Conservation (phyloP, 2,113 vertebrate species). For the Guaruba guarouba region DNA sequence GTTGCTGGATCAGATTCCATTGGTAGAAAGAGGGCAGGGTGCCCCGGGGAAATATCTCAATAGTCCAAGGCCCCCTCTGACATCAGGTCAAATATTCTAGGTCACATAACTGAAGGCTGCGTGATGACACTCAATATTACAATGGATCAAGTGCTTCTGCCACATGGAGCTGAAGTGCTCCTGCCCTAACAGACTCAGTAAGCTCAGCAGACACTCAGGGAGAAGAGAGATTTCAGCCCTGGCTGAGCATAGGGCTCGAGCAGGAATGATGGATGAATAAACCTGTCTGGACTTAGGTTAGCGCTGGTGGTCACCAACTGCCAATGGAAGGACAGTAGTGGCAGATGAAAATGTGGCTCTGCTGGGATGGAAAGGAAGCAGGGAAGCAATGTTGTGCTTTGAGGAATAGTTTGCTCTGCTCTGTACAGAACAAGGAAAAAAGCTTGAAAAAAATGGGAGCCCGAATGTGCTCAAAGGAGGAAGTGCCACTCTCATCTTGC, state of each 20-base stretch:
- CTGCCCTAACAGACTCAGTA: background rate
- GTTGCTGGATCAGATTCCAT: slow-evolving; percentile 62
- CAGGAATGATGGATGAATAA: background rate
- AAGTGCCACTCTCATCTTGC: background rate
- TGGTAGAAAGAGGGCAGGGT: slow-evolving; percentile 31
- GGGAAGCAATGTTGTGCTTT: background rate
- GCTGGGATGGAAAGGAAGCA: background rate
- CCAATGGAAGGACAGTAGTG: background rate
- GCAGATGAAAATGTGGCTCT: background rate
- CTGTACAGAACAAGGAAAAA: background rate
- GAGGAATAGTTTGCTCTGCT: background rate
- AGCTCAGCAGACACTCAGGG: slow-evolving; percentile 22
- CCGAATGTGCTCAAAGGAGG: background rate
- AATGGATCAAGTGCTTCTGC: slow-evolving; percentile 41
- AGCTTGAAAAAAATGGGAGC: background rate
- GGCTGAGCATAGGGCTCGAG: background rate
- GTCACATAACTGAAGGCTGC: slow-evolving; percentile 59
- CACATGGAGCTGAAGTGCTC: slow-evolving; percentile 30
- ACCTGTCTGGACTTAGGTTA: background rate
- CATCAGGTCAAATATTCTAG: slow-evolving; percentile 66
- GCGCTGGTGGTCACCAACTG: background rate
- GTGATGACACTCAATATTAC: slow-evolving; percentile 56
- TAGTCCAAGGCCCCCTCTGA: slow-evolving; percentile 38
- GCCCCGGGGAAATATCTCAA: slow-evolving; percentile 44
- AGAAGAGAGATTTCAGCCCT: background rate